Evolutionary conservation across 2,797 vertebrate species (phyloP), one percentile per base, ranked within the genome.

Genomic region (Ceryle rudis): DNA sequence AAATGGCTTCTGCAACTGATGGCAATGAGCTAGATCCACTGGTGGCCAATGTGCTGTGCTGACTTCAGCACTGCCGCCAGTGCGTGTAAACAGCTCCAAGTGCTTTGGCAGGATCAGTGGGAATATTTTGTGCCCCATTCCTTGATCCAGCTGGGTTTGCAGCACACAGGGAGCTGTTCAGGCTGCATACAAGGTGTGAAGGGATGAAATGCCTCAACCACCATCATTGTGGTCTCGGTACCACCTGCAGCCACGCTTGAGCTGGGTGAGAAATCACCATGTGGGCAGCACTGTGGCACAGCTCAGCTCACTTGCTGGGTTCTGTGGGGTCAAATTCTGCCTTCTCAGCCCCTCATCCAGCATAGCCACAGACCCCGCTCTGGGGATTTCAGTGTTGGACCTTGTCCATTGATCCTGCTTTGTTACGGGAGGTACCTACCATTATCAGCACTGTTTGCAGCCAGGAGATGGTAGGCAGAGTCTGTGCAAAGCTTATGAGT

Each of bases 241-340:
- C 18, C n/a, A 2, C 44, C 33, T 1, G 3, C 17, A 61, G 73
- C 8, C 17, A 13, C 22, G 41, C 39, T 14, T 1, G 2, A 69
- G n/a, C 44, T 11, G 41, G 61, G 29, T 10, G 37, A 75, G 62
- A 39, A 47, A 44, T 5, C 29, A 22, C 16, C 57, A 33, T 15
- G 16, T 2, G 20, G 70, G 13, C 29, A 58, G 16, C 2, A 1
- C 22, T 47, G 47, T 23, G 3, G 3, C 81, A 25, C 31, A 37
- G 89, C 54, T n/a, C 4, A 2, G n/a, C 29, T 37, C 2, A 0
- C n/a, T 10, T 18, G 33, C 33, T 3, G 3, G 55, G 33, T 14
- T 8, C 60, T 15, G 1, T 0, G 55, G 70, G 35, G 9, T 18
- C 37, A 74, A 57, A 28, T 17, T 12, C 55, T 60, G 51, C 31